phyloP scores from a whole-genome alignment of 2,888 invertebrate genomes.

The Atrina japonica region DNA sequence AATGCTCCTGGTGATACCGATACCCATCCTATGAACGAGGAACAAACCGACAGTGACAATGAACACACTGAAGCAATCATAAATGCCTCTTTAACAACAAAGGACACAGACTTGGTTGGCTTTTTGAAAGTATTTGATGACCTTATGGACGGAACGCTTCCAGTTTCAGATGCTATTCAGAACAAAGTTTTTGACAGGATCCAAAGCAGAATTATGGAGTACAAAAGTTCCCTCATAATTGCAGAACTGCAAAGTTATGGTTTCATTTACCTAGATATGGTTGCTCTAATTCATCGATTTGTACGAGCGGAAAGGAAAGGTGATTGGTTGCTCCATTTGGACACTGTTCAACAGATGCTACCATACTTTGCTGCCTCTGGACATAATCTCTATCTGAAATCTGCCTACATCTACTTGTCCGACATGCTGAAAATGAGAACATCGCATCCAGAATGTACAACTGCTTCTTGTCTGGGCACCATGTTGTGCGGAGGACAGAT shows the following conservation, averaged over 20 bases:
- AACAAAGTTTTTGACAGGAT: constrained; percentile 12
- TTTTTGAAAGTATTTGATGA: too few relatives aligned
- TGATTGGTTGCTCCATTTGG: constrained; percentile 56
- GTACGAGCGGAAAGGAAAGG: constrained; percentile 55
- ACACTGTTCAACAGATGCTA: constrained; percentile 51
- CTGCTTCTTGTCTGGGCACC: constrained; percentile 31
- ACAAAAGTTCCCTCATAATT: neutral
- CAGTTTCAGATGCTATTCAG: neutral
- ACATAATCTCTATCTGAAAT: constrained; percentile 67
- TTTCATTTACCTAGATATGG: constrained; percentile 41
- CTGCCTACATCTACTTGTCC: constrained; percentile 37
- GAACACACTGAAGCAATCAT: neutral
- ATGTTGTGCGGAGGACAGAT: constrained; percentile 43
- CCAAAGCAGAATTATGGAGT: too few relatives aligned
- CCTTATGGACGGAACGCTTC: too few relatives aligned
- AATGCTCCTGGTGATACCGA: too few relatives aligned
- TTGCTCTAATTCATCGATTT: constrained; percentile 38
- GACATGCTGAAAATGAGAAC: constrained; percentile 27
- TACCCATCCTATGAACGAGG: neutral
- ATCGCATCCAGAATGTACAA: constrained; percentile 36
- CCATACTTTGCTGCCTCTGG: constrained; percentile 68
- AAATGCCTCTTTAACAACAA: neutral
- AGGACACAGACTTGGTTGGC: too few relatives aligned
- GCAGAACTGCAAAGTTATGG: constrained; percentile 42
- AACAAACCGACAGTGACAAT: neutral